Conservation (phyloP, 2,797 vertebrate species). For the Phylloscopus collybita region DNA sequence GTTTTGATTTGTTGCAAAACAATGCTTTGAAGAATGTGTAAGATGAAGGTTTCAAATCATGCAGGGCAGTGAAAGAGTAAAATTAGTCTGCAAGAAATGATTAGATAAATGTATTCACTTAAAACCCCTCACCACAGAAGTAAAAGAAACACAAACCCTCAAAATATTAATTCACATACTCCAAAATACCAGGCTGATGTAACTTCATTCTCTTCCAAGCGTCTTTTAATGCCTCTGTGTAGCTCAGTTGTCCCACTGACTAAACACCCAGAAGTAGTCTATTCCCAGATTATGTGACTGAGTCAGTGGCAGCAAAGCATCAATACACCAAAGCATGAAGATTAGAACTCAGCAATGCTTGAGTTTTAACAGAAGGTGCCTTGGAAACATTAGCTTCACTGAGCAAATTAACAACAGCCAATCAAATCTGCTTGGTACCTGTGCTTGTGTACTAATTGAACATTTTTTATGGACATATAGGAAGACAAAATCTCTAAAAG, state of each 20-base stretch:
- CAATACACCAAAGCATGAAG: not conserved
- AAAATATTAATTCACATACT: not conserved
- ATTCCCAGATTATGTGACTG: not conserved
- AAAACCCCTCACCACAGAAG: not conserved
- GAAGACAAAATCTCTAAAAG: not conserved
- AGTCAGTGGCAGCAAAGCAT: not conserved
- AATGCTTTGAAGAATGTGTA: not conserved
- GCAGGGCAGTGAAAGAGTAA: not conserved
- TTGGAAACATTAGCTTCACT: not conserved
- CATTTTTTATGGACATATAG: not conserved
- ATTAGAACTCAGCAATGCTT: not conserved
- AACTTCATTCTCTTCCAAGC: not conserved
- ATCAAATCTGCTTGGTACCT: not conserved
- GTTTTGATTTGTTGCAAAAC: not conserved
- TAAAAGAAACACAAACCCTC: rapidly evolving
- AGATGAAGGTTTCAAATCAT: not conserved
- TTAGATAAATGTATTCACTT: not conserved
- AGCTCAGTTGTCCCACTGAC: not conserved
- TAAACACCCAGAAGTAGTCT: not conserved
- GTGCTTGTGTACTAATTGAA: not conserved
- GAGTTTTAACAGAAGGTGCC: not conserved
- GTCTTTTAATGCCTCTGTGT: not conserved
- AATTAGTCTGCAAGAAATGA: not conserved
- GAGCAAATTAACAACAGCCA: not conserved
- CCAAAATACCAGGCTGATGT: not conserved